Evolutionary conservation across 1,140 invertebrate genomes (phyloP).

Genomic region (Danaus melanippus): DNA sequence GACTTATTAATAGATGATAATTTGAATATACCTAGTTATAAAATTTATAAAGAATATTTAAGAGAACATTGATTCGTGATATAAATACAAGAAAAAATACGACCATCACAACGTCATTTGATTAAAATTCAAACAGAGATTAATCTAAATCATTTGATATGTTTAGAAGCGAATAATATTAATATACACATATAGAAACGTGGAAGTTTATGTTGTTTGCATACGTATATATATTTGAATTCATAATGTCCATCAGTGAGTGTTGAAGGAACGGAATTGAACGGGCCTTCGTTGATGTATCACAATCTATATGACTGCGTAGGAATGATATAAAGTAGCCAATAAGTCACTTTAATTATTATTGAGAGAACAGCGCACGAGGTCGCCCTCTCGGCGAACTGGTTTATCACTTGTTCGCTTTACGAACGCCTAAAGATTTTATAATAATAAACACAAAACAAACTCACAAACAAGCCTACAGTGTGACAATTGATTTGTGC

Average conservation of each 20-base stretch:
- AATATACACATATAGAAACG: too few relatives aligned
- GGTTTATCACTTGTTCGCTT: constrained; percentile 53
- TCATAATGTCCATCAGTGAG: too few relatives aligned
- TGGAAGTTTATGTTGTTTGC: too few relatives aligned
- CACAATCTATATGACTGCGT: constrained; percentile 54
- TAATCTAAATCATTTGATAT: too few relatives aligned
- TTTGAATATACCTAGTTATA: constrained; percentile 3
- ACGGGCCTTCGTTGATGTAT: constrained; percentile 16
- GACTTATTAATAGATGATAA: constrained; percentile 28
- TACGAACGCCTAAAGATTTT: constrained; percentile 36
- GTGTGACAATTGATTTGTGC: neutral
- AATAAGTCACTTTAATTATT: constrained; percentile 58
- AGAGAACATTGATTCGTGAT: too few relatives aligned
- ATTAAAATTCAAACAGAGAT: too few relatives aligned
- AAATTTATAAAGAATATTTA: too few relatives aligned
- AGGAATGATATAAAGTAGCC: constrained; percentile 55
- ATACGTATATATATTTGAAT: too few relatives aligned
- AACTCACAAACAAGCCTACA: constrained; percentile 3
- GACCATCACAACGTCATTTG: too few relatives aligned
- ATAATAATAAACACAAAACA: neutral
- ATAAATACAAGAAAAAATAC: too few relatives aligned
- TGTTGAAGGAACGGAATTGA: constrained; percentile 10
- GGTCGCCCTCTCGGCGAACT: constrained; percentile 59
- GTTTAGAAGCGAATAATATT: too few relatives aligned
- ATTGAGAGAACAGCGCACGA: constrained; percentile 50